A percentile compares a stretch with the other conserved stretches of the same genome.
These are phyloP conservation scores for Pseudococcus viburni DNA, from an alignment of 2,888 invertebrate genomes.

Conservation along the genomic window DNA sequence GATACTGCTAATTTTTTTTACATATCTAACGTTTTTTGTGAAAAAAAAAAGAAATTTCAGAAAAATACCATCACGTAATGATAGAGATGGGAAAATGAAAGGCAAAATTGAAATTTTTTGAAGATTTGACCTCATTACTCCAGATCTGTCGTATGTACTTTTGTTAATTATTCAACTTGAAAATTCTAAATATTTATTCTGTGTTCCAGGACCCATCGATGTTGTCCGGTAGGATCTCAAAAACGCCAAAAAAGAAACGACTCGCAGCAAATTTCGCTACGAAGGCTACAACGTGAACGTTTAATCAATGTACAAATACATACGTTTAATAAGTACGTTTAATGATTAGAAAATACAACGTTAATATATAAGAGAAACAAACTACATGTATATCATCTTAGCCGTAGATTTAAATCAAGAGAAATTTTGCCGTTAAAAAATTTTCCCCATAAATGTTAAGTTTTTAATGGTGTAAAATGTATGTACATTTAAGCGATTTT, in stretches of 20 bases:
- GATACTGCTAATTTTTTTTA: too few relatives aligned
- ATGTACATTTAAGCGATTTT: conserved; percentile 38
- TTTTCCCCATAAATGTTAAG: conserved; percentile 32
- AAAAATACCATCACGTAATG: too few relatives aligned
- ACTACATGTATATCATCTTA: conserved; percentile 17
- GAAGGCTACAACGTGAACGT: conserved; percentile 47
- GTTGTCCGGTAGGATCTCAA: conserved; percentile 58
- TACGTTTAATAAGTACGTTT: background rate
- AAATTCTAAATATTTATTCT: too few relatives aligned
- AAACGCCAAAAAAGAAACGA: conserved; percentile 61
- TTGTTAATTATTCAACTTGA: too few relatives aligned
- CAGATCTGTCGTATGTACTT: too few relatives aligned
- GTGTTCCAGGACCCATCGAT: conserved; percentile 35
- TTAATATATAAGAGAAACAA: background rate
- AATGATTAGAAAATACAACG: background rate
- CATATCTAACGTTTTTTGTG: too few relatives aligned
- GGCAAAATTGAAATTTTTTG: too few relatives aligned
- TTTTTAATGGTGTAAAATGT: conserved; percentile 41
- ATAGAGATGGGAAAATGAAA: too few relatives aligned
- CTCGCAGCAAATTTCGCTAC: conserved; percentile 61
- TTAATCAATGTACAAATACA: too few relatives aligned
- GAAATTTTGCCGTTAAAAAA: conserved; percentile 20
- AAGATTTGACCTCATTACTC: too few relatives aligned
- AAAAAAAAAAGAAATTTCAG: too few relatives aligned
- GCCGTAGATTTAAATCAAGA: conserved; percentile 1